Evolutionary conservation across 53 echinoderm and acorn worm genomes (phyloP), one percentile per base, ranked within the genome.

Genomic region (Paelopatides confundens): DNA sequence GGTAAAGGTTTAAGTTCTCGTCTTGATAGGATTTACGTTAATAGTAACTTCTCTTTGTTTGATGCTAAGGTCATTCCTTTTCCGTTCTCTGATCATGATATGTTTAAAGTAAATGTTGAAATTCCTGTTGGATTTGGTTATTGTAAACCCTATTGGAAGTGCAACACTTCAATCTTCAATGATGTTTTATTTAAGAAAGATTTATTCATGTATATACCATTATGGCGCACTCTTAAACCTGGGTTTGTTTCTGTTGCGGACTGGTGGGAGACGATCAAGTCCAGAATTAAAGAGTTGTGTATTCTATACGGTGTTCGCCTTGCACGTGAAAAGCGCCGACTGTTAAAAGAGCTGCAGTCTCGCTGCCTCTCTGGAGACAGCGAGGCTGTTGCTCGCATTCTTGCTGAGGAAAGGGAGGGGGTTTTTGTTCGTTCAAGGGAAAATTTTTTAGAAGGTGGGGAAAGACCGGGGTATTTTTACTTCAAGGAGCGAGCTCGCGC

Each of bases 381-480:
- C 4, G 85, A 47, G 0, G 36, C 31, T 23, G 51, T 92, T 39
- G 24, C 18, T 2, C 0, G 62, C 1, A 66, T 87, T 1, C 31
- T 66, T n/a, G 4, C 8, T 0, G 76, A 63, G 24, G 88, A 91
- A 34, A 18, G 28, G 28, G 62, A 35, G 54, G 87, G 87, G 48
- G 87, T 63, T 13, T 71, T 18, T 47, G 58, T 90, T 18, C 43
- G 90, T 17, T 62, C 90, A 2, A 76, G 90, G 32, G 85, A 64
- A 17, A 71, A 64, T 33, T 84, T 82, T 34, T 24, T 91, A 24
- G 88, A 88, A 31, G 76, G 54, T 5, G 77, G 85, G 31, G 91
- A 84, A 83, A 70, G 48, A 26, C 82, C 83, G 14, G 65, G 78
- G 1, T 27, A 17, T 13, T 91, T 62, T 18, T 82, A 87, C 82